Evolutionary conservation across 2,797 vertebrate species (phyloP), one percentile per base, ranked within the genome.

Genomic region (Clarias pachynema): DNA sequence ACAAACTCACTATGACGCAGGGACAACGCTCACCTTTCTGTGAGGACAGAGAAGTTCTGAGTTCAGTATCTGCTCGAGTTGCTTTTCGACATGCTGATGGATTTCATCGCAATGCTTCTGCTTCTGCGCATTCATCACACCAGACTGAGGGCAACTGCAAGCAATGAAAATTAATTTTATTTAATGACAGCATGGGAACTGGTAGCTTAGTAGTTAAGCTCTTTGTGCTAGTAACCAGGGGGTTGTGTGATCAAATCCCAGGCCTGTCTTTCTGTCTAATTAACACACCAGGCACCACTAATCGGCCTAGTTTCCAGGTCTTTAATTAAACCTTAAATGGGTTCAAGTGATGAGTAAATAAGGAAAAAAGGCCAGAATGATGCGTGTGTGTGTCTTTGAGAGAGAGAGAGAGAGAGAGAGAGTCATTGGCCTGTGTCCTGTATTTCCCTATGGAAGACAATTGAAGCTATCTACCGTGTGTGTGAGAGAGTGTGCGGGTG

Each of bases 301-400:
- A 53, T 62, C 69, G 80, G 84, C 84, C 82, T 63, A 82, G 68
- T 82, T 87, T 74, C 56, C 74, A 74, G 53, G 49, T 79, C 83
- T 83, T 89, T 89, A 89, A 89, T 89, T 87, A 87, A 87, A 86
- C 73, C 34, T 4, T 82, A 79, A 89, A 86, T 79, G 84, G 73
- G 79, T 89, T 87, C 66, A 84, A 26, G 86, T 44, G 78, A 87
- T 80, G 84, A 85, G 84, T 87, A 77, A 84, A 85, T 84, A 44
- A 66, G 73, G 79, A 37, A 84, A 79, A 87, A 81, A 73, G 18
- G 44, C 6, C 44, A 34, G 26, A 56, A n/a, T 1, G 5, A 6
- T 3, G 70, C 9, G 44, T 53, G 44, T 74, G 15, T 74, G 24
- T 15, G 3, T 57, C 8, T 44, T 44, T 8, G 40, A 31, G 31